Base-by-base conservation (phyloP, 1,140 invertebrate species). In the Bombus consobrinus region DNA sequence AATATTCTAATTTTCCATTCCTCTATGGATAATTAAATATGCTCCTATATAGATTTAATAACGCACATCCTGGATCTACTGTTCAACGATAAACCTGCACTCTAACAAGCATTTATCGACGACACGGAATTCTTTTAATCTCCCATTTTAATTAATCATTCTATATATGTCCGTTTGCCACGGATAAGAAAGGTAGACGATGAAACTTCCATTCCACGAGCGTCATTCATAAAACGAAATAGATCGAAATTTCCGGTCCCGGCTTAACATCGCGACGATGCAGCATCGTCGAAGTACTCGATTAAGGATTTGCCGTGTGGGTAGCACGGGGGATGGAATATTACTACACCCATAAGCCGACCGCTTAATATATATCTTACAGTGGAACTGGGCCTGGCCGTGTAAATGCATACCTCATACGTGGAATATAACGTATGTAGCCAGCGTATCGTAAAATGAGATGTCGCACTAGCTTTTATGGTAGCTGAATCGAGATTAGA, bases 381-480 rank as follows among this genome's bases (percentile, higher is more conserved):
- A 81, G 57, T 64, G 15, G 59, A n/a, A 34, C 47, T n/a, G 47
- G 9, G 53, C 34, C 28, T 47, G 62, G 9, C 28, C 25, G 32
- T 37, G 64, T 43, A 62, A 32, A 72, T 37, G 66, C 62, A 68
- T 82, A 43, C 41, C 66, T 47, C 53, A 47, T 87, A 89, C 73
- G 77, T 72, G 71, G 77, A 75, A 64, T 89, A 89, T 81, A 83
- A 79, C 88, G 89, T 92, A 92, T 89, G 90, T 92, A 93, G 79
- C 79, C 89, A 86, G 88, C 88, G 91, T 93, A 93, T 93, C 93
- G 92, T 94, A 93, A 94, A 94, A 93, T 94, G 93, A 94, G 92
- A 94, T 91, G 92, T 93, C 92, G 91, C 90, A 80, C 86, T 86
- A 86, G 89, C 91, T 93, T 93, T 94, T 94, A 94, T 94, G 88